These are phyloP conservation scores for Nysson spinosus DNA, from an alignment of 2,888 invertebrate genomes.

Conservation along the genomic window DNA sequence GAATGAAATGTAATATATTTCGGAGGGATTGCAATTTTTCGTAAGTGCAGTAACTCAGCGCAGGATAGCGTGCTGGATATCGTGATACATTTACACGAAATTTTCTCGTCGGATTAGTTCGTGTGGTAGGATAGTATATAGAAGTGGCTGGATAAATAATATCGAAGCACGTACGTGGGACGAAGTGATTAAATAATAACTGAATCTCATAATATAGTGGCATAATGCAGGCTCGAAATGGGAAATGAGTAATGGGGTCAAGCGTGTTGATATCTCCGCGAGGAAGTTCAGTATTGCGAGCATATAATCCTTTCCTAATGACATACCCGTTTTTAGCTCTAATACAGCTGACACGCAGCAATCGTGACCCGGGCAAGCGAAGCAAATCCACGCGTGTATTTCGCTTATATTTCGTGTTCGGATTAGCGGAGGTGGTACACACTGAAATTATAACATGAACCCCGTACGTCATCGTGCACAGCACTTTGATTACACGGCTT, in stretches of 20 bases:
- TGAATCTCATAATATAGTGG: slow-evolving; percentile 48
- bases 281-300: slow-evolving; percentile 49
- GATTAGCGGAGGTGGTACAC: slow-evolving; percentile 21
- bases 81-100: not conserved
- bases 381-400: slow-evolving; percentile 7
- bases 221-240: slow-evolving; percentile 57
- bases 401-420: slow-evolving; percentile 6
- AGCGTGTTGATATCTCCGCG: slow-evolving; percentile 28
- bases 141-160: slow-evolving; percentile 55
- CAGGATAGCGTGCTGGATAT: too few relatives aligned
- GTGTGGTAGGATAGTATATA: slow-evolving; percentile 17
- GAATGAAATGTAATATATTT: too few relatives aligned
- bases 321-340: slow-evolving; percentile 60
- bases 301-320: slow-evolving; percentile 67
- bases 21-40: too few relatives aligned
- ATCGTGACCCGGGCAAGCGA: slow-evolving; percentile 15
- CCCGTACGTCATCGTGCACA: not conserved
- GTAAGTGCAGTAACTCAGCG: too few relatives aligned
- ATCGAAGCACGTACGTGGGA: slow-evolving; percentile 36
- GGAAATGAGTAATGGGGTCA: slow-evolving; percentile 58
- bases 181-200: slow-evolving; percentile 60
- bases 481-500: not conserved
- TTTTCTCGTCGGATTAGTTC: slow-evolving; percentile 16
- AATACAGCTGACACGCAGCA: slow-evolving; percentile 59
- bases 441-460: not conserved